Percentiles rank a stretch among this genome's conserved stretches.
These are phyloP conservation scores for Heterodera schachtii DNA, from an alignment of 1,140 invertebrate genomes.

Conservation along the genomic window DNA sequence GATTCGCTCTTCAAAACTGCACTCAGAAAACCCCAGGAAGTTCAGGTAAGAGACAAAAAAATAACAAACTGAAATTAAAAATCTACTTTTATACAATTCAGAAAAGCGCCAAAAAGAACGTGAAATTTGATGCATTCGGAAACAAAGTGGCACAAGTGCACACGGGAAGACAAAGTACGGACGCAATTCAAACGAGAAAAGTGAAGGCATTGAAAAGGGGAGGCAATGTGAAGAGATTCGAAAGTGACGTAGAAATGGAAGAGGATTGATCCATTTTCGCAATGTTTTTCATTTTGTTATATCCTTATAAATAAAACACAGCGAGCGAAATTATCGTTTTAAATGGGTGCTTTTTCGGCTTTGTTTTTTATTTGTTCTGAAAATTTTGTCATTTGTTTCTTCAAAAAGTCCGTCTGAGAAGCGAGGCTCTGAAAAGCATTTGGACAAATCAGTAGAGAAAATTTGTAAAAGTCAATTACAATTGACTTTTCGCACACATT, in stretches of 20 bases:
- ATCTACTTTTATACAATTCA: constrained; percentile 40
- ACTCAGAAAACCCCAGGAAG: constrained; percentile 79
- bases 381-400: constrained; percentile 24
- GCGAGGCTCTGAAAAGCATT: constrained; percentile 16
- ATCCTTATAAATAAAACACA: constrained; percentile 10
- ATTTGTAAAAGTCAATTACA: constrained; percentile 11
- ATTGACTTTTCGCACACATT: constrained; percentile 2
- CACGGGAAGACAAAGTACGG: constrained; percentile 83
- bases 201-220: constrained; percentile 76
- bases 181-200: constrained; percentile 84
- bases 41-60: constrained; percentile 71
- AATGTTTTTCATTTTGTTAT: constrained; percentile 26
- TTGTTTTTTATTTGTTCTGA: constrained; percentile 18
- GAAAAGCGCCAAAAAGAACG: constrained; percentile 83
- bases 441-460: neutral
- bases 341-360: constrained; percentile 14
- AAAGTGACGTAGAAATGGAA: constrained; percentile 29
- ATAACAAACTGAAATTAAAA: neutral
- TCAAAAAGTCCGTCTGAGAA: constrained; percentile 25
- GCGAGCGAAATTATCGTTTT: constrained; percentile 16
- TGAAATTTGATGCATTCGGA: constrained; percentile 82
- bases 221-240: constrained; percentile 37
- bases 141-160: constrained; percentile 87
- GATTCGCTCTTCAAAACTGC: constrained; percentile 86
- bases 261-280: constrained; percentile 29